A percentile compares a stretch with the other conserved stretches of the same genome.
These are phyloP conservation scores for Natrix natrix DNA, from an alignment of 2,797 vertebrate species.

Conservation along the genomic window DNA sequence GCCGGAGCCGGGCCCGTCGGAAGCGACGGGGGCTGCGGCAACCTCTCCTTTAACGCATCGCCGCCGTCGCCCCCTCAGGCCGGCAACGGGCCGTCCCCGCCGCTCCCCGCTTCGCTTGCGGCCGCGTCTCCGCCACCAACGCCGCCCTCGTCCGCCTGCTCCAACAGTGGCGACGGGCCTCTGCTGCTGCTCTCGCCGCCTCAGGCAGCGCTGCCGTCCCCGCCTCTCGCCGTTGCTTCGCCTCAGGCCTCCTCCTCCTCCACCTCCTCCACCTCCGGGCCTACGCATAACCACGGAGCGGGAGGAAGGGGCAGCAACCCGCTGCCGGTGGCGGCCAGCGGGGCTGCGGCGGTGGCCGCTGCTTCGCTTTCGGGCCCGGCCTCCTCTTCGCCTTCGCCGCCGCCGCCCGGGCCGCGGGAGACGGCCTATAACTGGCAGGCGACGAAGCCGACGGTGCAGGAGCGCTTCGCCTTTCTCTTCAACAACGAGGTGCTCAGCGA, in stretches of 20 bases:
- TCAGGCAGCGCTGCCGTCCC: background rate
- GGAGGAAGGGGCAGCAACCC: constrained; percentile 56
- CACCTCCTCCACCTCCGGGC: constrained; percentile 37
- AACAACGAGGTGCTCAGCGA: constrained; percentile 98
- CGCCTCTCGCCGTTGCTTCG: background rate
- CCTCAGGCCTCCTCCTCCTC: background rate
- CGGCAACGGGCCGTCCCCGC: background rate
- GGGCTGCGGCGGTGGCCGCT: constrained; percentile 59
- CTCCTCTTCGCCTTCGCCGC: constrained; percentile 59
- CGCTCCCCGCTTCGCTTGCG: background rate
- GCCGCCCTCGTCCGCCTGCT: background rate
- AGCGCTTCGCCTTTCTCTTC: constrained; percentile 87
- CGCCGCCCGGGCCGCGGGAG: constrained; percentile 68
- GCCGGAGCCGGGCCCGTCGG: constrained; percentile 29
- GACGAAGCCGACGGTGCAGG: constrained; percentile 85
- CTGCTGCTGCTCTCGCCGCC: background rate
- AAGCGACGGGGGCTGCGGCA: background rate
- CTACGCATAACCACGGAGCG: constrained; percentile 75
- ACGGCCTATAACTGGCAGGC: constrained; percentile 87
- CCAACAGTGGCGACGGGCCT: background rate
- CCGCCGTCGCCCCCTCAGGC: background rate
- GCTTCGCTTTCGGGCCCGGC: constrained; percentile 52
- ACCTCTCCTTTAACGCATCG: background rate
- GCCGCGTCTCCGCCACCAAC: background rate
- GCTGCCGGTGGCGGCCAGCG: background rate